Conservation (phyloP, 2,797 vertebrate genomes). For the Cercopithecus diana region DNA sequence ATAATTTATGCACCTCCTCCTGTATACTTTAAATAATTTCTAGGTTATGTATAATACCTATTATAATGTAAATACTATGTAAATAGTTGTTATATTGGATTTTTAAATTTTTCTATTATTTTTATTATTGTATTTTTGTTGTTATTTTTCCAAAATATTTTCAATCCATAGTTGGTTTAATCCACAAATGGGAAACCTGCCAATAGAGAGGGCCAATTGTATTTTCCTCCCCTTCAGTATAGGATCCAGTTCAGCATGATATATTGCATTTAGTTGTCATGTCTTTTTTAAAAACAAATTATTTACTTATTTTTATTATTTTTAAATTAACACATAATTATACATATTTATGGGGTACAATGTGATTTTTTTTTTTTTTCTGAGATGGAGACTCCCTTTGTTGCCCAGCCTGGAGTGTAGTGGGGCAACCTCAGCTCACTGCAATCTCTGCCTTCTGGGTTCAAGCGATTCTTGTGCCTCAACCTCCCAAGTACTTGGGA, state of each 20-base stretch:
- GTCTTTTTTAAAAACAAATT: neutral
- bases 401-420: neutral
- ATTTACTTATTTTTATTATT: neutral
- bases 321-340: neutral
- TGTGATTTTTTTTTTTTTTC: neutral
- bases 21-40: neutral
- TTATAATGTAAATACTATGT: neutral
- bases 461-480: neutral
- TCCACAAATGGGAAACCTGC: neutral
- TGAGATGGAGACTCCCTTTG: neutral
- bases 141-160: neutral
- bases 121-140: neutral
- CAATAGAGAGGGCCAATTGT: neutral
- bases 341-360: neutral
- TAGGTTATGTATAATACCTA: neutral
- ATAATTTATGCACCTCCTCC: neutral
- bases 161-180: neutral
- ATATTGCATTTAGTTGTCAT: neutral
- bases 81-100: neutral
- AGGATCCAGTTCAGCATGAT: neutral
- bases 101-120: neutral
- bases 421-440: neutral
- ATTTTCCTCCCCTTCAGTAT: neutral
- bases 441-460: neutral
- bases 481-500: neutral